These are phyloP conservation scores for Anagyrus pseudococci DNA, from an alignment of 2,888 invertebrate species.

Conservation along the genomic window DNA sequence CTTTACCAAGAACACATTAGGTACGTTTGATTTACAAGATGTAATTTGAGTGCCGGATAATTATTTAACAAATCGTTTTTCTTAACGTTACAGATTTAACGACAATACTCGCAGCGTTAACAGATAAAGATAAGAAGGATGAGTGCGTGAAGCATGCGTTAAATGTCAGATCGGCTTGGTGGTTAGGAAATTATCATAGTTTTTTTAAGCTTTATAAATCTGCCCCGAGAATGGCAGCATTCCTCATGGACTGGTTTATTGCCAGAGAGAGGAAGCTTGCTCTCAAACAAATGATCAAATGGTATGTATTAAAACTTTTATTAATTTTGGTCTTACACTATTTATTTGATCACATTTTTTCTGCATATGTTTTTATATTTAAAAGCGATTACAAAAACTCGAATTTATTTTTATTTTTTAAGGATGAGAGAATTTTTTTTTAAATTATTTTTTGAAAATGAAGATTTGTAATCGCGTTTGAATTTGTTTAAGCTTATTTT, in stretches of 20 bases:
- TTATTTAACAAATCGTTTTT: not conserved
- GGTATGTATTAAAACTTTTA: slow-evolving; percentile 78
- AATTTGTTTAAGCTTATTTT: slow-evolving; percentile 8
- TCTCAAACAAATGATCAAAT: slow-evolving; percentile 91
- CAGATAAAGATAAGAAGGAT: slow-evolving; percentile 78
- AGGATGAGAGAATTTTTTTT: slow-evolving; percentile 2
- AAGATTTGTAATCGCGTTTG: slow-evolving; percentile 18
- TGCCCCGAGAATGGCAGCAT: slow-evolving; percentile 95
- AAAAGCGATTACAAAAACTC: slow-evolving; percentile 32
- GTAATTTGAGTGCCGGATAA: slow-evolving; percentile 16
- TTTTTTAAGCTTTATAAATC: slow-evolving; percentile 89
- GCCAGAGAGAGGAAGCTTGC: slow-evolving; percentile 92
- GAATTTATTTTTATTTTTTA: not conserved
- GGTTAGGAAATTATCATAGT: slow-evolving; percentile 87
- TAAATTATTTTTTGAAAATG: not conserved
- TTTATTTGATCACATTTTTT: slow-evolving; percentile 8
- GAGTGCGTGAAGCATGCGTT: slow-evolving; percentile 86
- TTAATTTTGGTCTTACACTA: slow-evolving; percentile 24
- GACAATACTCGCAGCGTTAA: slow-evolving; percentile 84
- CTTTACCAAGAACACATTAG: slow-evolving; percentile 96
- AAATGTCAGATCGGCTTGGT: slow-evolving; percentile 91
- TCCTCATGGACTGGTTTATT: slow-evolving; percentile 98
- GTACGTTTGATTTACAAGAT: slow-evolving; percentile 65
- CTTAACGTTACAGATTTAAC: slow-evolving; percentile 81
- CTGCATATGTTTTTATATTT: slow-evolving; percentile 8